These are phyloP conservation scores for Clunio marinus DNA, from an alignment of 2,888 invertebrate species.

Conservation along the genomic window DNA sequence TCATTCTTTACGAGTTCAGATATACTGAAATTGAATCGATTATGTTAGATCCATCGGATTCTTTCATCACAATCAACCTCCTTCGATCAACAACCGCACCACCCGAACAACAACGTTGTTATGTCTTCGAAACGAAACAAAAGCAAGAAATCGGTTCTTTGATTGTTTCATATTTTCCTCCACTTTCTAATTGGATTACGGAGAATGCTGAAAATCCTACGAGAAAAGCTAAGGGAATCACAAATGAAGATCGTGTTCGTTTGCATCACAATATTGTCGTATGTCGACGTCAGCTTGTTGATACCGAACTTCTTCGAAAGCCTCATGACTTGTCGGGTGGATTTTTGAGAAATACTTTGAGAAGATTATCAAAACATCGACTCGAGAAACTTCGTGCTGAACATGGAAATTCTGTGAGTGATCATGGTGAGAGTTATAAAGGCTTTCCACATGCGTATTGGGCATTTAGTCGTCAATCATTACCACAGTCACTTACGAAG, in stretches of 20 bases:
- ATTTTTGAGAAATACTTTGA: slow-evolving; percentile 81
- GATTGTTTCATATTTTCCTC: slow-evolving; percentile 86
- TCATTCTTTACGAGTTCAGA: slow-evolving; percentile 83
- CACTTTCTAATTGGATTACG: slow-evolving; percentile 74
- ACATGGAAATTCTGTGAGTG: slow-evolving; percentile 59
- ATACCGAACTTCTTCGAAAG: slow-evolving; percentile 74
- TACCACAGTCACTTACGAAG: slow-evolving; percentile 78
- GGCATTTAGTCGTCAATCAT: slow-evolving; percentile 78
- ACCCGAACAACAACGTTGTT: slow-evolving; percentile 66
- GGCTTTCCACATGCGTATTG: slow-evolving; percentile 82
- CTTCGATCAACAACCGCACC: slow-evolving; percentile 54
- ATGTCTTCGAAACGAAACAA: slow-evolving; percentile 85
- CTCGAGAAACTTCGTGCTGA: slow-evolving; percentile 71
- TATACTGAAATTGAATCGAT: slow-evolving; percentile 89
- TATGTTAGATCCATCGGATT: slow-evolving; percentile 85
- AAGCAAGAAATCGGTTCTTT: slow-evolving; percentile 89
- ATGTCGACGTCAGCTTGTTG: slow-evolving; percentile 76
- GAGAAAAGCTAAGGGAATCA: slow-evolving; percentile 65
- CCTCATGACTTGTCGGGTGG: slow-evolving; percentile 80
- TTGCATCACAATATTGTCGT: slow-evolving; percentile 83
- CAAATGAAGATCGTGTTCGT: slow-evolving; percentile 81
- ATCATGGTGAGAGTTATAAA: slow-evolving; percentile 79
- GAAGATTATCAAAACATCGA: slow-evolving; percentile 79
- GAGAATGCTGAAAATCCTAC: slow-evolving; percentile 66
- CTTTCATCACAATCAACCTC: slow-evolving; percentile 84